phyloP scores from a whole-genome alignment of 2,113 vertebrate species.

The Amia ocellicauda region DNA sequence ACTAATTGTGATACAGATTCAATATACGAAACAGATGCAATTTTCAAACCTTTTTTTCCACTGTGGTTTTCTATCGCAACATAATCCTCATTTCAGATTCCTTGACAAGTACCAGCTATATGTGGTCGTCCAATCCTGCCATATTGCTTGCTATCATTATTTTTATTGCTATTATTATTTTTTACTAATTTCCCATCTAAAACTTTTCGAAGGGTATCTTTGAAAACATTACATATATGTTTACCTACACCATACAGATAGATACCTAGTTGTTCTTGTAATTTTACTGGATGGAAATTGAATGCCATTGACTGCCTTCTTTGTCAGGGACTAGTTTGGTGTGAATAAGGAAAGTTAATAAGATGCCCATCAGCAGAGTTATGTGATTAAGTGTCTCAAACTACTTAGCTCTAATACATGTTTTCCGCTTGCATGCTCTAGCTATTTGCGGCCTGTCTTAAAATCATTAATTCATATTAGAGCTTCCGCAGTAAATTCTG shows the following conservation, averaged over 20 bases:
- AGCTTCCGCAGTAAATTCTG: too few species aligned
- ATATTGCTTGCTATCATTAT: constrained; percentile 66
- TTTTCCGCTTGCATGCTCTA: not conserved
- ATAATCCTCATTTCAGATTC: constrained; percentile 58
- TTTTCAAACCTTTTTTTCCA: constrained; percentile 66
- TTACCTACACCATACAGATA: constrained; percentile 48
- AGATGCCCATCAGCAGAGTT: not conserved
- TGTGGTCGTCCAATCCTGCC: constrained; percentile 57
- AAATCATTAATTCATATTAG: not conserved
- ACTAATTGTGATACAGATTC: constrained; percentile 66
- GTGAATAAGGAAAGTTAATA: not conserved
- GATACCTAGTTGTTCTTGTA: constrained; percentile 31
- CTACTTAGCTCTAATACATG: not conserved
- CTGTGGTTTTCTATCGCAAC: constrained; percentile 61
- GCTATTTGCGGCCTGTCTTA: constrained; percentile 1
- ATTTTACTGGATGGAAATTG: too few species aligned
- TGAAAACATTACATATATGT: constrained; percentile 47
- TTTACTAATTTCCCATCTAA: constrained; percentile 38
- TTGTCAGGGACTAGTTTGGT: too few species aligned
- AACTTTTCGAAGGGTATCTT: constrained; percentile 36
- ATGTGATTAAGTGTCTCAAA: not conserved
- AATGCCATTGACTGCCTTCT: too few species aligned
- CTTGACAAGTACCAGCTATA: constrained; percentile 58
- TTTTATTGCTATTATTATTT: constrained; percentile 54
- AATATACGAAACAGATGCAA: constrained; percentile 67